Base-by-base conservation (phyloP, 2,113 vertebrate species). In the Amazona vittata region DNA sequence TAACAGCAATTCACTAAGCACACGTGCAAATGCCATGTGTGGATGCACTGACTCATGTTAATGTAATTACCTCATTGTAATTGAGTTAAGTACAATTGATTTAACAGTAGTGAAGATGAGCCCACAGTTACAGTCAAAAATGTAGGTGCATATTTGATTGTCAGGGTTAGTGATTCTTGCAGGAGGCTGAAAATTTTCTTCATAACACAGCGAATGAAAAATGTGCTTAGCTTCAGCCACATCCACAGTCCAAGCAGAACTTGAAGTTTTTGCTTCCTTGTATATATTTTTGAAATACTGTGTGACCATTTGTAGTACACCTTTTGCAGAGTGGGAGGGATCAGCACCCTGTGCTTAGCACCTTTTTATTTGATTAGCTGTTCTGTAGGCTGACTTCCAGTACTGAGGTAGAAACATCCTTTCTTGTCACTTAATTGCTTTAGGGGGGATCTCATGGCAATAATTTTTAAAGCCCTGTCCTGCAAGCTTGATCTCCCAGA, bases 11-110 rank as follows among this genome's bases (percentile, higher is more conserved):
- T 96, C 6, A 3, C 90, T 82, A 39, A 81, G 95, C 67, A 91
- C 96, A 94, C 84, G 94, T 96, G 95, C 95, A 93, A 67, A 96
- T 95, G 90, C 94, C 94, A 88, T 96, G 96, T 96, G 96, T 97
- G 89, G 95, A 96, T 96, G 91, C 96, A 94, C 89, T 95, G 96
- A 96, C 94, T 97, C 94, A 96, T 97, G 94, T 95, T 95, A 97
- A 97, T 97, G 93, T 91, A 96, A 92, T 97, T 96, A 94, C 86
- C 91, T 92, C 96, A 53, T 69, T 94, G 94, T 95, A 94, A 97
- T 96, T 96, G 96, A 96, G 95, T 97, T 96, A 96, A 93, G 94
- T 86, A 95, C 94, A 96, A 96, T 89, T 95, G 94, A 96, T 94
- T 96, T 96, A 95, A 95, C 96, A 94, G 81, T 94, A 93, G 83